Conservation (phyloP, 2,113 vertebrate genomes). For the Paracanthobrama guichenoti region DNA sequence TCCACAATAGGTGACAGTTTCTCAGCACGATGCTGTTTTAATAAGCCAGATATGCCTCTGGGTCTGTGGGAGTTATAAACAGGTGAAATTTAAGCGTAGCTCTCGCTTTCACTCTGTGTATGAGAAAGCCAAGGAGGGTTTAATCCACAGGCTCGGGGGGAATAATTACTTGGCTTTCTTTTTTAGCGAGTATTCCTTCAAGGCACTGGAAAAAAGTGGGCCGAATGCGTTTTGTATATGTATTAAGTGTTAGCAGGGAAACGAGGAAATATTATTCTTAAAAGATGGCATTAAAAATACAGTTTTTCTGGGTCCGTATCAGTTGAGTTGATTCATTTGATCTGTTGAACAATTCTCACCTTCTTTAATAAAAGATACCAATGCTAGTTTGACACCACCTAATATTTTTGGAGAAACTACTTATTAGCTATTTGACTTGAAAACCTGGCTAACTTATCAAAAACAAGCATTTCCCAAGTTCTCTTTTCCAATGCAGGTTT, state of each 20-base stretch:
- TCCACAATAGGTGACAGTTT: slow-evolving; percentile 64
- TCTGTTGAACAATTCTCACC: neutral
- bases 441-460: slow-evolving; percentile 38
- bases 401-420: slow-evolving; percentile 34
- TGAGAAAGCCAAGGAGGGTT: slow-evolving; percentile 64
- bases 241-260: slow-evolving; percentile 62
- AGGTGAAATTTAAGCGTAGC: slow-evolving; percentile 51
- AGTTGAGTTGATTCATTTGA: slow-evolving; percentile 17
- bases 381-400: slow-evolving; percentile 29
- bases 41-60: slow-evolving; percentile 62
- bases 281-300: neutral
- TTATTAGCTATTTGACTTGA: slow-evolving; percentile 42
- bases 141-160: slow-evolving; percentile 67
- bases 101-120: slow-evolving; percentile 54
- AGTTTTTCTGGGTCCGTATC: slow-evolving; percentile 12
- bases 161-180: slow-evolving; percentile 69
- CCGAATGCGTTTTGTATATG: slow-evolving; percentile 65
- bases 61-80: slow-evolving; percentile 44
- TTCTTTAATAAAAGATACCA: slow-evolving; percentile 25
- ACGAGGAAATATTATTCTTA: slow-evolving; percentile 58
- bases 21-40: slow-evolving; percentile 67
- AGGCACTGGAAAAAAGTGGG: slow-evolving; percentile 88
- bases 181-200: slow-evolving; percentile 81
- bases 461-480: slow-evolving; percentile 46
- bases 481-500: slow-evolving; percentile 52